Conservation (phyloP, 2,888 invertebrate species). For the Hypomecis atomaria region DNA sequence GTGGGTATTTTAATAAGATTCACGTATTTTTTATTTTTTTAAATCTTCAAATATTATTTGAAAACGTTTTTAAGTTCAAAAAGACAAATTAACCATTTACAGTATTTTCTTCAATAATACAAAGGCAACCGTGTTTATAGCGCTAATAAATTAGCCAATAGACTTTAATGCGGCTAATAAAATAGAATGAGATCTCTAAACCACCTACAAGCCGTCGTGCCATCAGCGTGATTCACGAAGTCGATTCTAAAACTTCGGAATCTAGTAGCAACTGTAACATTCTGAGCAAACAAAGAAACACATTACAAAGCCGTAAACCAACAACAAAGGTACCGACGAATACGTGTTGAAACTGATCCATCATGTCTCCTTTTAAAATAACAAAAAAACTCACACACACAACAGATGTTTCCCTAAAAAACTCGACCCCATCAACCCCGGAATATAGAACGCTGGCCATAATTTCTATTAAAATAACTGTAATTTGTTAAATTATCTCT, state of each 20-base stretch:
- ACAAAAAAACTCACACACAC: slow-evolving; percentile 79
- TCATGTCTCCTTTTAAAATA: slow-evolving; percentile 84
- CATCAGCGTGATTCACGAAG: slow-evolving; percentile 42
- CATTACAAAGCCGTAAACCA: slow-evolving; percentile 83
- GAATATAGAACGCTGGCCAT: slow-evolving; percentile 65
- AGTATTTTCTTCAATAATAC: background rate
- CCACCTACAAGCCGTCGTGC: slow-evolving; percentile 22
- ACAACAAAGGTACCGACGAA: slow-evolving; percentile 81
- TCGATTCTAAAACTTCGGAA: slow-evolving; percentile 64
- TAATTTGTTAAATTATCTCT: slow-evolving; percentile 75
- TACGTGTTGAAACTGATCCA: slow-evolving; percentile 85
- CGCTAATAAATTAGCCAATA: slow-evolving; percentile 8
- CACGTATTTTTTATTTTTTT: no score
- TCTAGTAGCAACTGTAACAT: slow-evolving; percentile 70
- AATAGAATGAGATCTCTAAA: slow-evolving; percentile 17
- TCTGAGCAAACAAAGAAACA: slow-evolving; percentile 83
- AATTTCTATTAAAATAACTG: slow-evolving; percentile 78
- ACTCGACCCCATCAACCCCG: slow-evolving; percentile 71
- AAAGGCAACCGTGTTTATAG: background rate
- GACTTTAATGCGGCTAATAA: slow-evolving; percentile 23
- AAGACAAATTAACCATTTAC: background rate
- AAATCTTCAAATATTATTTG: no score
- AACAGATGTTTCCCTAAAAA: slow-evolving; percentile 83
- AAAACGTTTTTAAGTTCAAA: no score
- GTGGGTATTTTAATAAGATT: no score